Base-by-base conservation (phyloP, 2,113 vertebrate species). In the Gulo gulo region DNA sequence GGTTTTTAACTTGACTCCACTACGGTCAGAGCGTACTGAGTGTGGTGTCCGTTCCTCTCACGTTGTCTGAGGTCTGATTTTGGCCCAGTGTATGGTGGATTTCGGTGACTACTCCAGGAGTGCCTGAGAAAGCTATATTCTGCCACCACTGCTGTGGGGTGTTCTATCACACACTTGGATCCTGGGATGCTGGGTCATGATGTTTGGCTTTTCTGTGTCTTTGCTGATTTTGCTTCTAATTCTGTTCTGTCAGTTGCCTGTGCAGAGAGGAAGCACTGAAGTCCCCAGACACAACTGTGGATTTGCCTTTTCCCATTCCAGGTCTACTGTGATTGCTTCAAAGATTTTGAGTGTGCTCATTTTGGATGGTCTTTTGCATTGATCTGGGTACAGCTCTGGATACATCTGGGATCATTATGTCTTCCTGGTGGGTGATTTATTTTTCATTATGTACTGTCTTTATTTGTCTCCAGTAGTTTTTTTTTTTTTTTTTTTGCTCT, bases 111-210 rank as follows among this genome's bases (percentile, higher is more conserved):
- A 39, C 52, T 15, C 7, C 34, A 12, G 13, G 6, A 24, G 34
- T 50, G 24, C 50, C 71, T 47, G 81, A 21, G 16, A 45, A 52
- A 20, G 26, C 42, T 47, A 42, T 47, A 18, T 15, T 78, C 42
- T 45, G 16, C 18, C 4, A 1, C 26, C 29, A 21, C 23, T 23
- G 15, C 11, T 26, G 4, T 57, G 10, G 71, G 15, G 0, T 24
- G 9, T 57, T 57, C 16, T 21, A 1, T 24, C 2, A 1, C 20
- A 11, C 13, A 2, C 7, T 71, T n/a, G 23, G 59, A 36, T 2
- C 23, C 26, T 13, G 11, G 8, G n/a, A 12, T 12, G 16, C 14
- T n/a, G 7, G 4, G 11, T 18, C 1, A 12, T 9, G 6, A 73
- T 23, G 13, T 4, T 24, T 20, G 18, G 86, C 21, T 63, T 3